A percentile compares a stretch with the other conserved stretches of the same genome.
Conservation (phyloP, 2,797 vertebrate species). For the Gouania willdenowi region DNA sequence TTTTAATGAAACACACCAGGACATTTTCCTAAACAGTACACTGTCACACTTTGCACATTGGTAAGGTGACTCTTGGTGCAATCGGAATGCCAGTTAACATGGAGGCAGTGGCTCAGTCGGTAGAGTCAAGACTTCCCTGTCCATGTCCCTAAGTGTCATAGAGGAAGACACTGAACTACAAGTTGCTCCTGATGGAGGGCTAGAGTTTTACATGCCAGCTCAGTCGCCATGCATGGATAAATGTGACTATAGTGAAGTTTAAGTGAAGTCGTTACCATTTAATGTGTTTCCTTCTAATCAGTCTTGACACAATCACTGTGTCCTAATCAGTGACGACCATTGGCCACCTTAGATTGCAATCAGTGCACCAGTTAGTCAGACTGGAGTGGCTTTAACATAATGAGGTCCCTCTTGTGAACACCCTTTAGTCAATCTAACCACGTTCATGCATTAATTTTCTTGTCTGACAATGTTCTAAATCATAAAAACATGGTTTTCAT, state of each 20-base stretch:
- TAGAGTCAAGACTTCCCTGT: too few species aligned
- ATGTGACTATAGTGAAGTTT: too few species aligned
- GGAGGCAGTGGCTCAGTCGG: too few species aligned
- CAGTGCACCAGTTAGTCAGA: constrained; percentile 42
- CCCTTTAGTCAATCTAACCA: constrained; percentile 10
- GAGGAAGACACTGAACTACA: too few species aligned
- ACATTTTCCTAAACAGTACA: constrained; percentile 10
- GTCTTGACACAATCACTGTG: constrained; percentile 44
- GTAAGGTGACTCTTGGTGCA: constrained; percentile 35
- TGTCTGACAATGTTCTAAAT: not conserved
- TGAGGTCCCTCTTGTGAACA: constrained; percentile 38
- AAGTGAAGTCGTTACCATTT: too few species aligned
- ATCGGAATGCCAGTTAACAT: constrained; percentile 44
- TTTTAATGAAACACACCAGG: too few species aligned
- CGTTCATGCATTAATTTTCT: constrained; percentile 2
- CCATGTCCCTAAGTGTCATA: too few species aligned
- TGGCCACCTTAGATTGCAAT: constrained; percentile 56
- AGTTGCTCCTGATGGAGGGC: too few species aligned
- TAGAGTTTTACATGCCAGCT: too few species aligned
- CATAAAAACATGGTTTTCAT: not conserved
- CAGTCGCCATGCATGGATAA: too few species aligned
- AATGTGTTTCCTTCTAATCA: constrained; percentile 43
- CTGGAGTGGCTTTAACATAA: constrained; percentile 47
- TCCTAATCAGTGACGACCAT: constrained; percentile 64
- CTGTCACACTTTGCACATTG: constrained; percentile 35